These are phyloP conservation scores for Falco columbarius DNA, from an alignment of 2,797 vertebrate species.

Conservation along the genomic window DNA sequence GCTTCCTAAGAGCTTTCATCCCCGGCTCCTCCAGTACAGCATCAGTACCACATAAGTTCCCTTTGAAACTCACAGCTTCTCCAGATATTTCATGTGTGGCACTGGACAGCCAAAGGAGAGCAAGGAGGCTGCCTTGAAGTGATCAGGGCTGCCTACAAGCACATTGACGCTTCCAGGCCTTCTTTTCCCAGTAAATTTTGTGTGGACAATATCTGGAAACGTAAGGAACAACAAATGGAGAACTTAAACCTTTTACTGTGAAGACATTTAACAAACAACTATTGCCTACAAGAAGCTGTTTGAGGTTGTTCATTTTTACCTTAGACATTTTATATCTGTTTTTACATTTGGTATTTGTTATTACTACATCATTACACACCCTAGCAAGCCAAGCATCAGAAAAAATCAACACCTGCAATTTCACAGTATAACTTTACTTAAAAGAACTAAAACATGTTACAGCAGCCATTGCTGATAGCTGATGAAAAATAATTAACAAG, in stretches of 20 bases:
- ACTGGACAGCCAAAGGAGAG: neutral
- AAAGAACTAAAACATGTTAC: neutral
- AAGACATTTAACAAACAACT: neutral
- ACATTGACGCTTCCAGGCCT: neutral
- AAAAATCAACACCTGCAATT: neutral
- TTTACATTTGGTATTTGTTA: neutral
- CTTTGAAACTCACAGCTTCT: neutral
- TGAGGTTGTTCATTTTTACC: neutral
- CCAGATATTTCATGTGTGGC: neutral
- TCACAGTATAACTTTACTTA: neutral
- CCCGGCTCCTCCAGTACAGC: neutral
- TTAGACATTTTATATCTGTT: neutral
- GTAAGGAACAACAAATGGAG: neutral
- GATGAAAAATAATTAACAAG: neutral
- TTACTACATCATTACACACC: neutral
- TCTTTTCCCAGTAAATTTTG: neutral
- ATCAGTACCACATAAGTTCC: neutral
- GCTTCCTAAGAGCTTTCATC: neutral
- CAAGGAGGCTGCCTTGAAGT: neutral
- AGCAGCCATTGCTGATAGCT: neutral
- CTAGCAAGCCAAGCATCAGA: neutral
- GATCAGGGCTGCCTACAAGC: neutral
- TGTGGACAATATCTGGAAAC: neutral
- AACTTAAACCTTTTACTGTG: neutral
- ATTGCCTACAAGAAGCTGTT: neutral